These are phyloP conservation scores for Mico argentatus DNA, from an alignment of 2,797 vertebrate species.

Conservation along the genomic window DNA sequence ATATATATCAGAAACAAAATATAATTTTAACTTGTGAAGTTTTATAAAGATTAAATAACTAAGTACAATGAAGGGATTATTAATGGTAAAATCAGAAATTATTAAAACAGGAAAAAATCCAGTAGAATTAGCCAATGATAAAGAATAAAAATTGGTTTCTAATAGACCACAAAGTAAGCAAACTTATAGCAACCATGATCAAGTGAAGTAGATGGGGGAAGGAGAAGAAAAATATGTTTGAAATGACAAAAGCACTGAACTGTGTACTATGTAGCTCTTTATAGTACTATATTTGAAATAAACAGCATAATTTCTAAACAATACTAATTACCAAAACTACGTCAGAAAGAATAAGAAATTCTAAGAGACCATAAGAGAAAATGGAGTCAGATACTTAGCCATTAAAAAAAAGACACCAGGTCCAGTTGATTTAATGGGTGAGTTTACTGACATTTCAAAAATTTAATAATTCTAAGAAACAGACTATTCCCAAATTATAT, in stretches of 20 bases:
- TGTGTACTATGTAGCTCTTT: neutral
- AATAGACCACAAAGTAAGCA: neutral
- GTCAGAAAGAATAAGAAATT: neutral
- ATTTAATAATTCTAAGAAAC: neutral
- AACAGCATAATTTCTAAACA: neutral
- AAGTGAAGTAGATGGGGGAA: neutral
- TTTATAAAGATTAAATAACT: neutral
- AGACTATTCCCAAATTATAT: neutral
- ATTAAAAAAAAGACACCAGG: neutral
- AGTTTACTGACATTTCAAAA: neutral
- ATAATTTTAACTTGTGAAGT: neutral
- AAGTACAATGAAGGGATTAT: neutral
- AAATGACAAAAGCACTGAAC: neutral
- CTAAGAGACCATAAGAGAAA: neutral
- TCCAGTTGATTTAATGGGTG: neutral
- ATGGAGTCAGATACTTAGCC: neutral
- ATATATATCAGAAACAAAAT: neutral
- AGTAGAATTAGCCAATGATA: neutral
- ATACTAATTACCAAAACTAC: neutral
- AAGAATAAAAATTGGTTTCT: neutral
- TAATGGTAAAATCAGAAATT: neutral
- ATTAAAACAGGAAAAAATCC: neutral
- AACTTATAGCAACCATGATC: neutral
- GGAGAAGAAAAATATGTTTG: neutral
- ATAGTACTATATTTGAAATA: neutral